These are phyloP conservation scores for Myotis yumanensis DNA, from an alignment of 2,113 vertebrate genomes.

Conservation along the genomic window DNA sequence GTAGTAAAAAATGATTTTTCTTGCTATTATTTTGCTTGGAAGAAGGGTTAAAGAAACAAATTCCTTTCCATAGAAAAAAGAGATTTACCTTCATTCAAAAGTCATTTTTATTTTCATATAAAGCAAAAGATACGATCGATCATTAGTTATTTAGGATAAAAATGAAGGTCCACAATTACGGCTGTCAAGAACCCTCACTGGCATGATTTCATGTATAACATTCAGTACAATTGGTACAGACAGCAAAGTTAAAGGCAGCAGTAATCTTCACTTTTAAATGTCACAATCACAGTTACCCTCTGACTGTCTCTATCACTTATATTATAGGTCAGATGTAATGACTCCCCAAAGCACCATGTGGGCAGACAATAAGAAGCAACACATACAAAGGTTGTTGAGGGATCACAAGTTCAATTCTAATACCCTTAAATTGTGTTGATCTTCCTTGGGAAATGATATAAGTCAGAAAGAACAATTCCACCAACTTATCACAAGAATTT, in stretches of 20 bases:
- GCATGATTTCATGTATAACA: background rate
- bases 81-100: conserved; percentile 3
- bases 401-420: background rate
- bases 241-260: conserved; percentile 42
- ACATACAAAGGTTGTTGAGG: background rate
- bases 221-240: background rate
- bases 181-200: background rate
- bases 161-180: background rate
- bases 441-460: background rate
- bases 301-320: conserved; percentile 29
- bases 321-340: conserved; percentile 36
- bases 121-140: conserved; percentile 21
- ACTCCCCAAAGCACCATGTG: background rate
- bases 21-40: conserved; percentile 22
- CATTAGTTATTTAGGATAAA: background rate
- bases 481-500: conserved; percentile 22
- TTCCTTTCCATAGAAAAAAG: conserved; percentile 38
- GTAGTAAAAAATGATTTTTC: conserved; percentile 40
- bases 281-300: background rate
- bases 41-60: background rate
- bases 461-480: conserved; percentile 14
- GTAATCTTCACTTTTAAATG: background rate
- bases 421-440: conserved; percentile 38
- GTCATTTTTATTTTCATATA: conserved; percentile 50
- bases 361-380: conserved; percentile 3